A percentile compares a stretch with the other conserved stretches of the same genome.
Conservation (phyloP, 2,797 vertebrate species). For the Bradypus variegatus region DNA sequence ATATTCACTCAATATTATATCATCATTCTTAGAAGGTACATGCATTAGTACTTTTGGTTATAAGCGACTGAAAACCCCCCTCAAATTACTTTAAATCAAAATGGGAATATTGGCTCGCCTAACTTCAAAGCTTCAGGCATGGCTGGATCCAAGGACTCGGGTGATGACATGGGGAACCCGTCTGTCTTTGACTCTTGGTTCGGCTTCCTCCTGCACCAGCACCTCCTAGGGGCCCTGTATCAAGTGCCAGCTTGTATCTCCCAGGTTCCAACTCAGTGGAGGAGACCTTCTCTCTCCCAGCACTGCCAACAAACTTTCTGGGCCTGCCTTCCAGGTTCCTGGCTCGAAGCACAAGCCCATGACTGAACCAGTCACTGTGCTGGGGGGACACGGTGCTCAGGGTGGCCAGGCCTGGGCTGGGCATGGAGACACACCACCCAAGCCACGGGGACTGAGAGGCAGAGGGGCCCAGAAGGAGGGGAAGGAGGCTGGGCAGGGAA, state of each 20-base stretch:
- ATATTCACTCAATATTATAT: neutral
- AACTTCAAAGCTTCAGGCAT: neutral
- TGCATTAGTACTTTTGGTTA: neutral
- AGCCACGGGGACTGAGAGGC: neutral
- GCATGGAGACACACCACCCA: neutral
- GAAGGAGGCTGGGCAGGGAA: neutral
- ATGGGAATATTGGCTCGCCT: rapidly evolving
- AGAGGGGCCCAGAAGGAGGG: neutral
- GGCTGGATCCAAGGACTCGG: neutral
- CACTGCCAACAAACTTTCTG: neutral
- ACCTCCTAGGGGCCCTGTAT: neutral
- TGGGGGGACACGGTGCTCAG: neutral
- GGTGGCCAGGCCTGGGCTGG: neutral
- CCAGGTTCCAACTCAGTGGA: neutral
- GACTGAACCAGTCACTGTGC: neutral
- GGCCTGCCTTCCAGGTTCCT: neutral
- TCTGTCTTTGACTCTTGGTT: neutral
- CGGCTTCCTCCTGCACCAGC: neutral
- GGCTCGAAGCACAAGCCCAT: rapidly evolving
- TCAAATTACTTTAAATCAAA: neutral
- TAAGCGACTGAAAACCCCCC: neutral
- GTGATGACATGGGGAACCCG: rapidly evolving
- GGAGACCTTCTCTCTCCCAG: neutral
- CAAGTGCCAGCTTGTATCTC: neutral
- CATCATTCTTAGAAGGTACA: neutral